These are phyloP conservation scores for Toxonevra muliebris DNA, from an alignment of 2,888 invertebrate species.

Conservation along the genomic window DNA sequence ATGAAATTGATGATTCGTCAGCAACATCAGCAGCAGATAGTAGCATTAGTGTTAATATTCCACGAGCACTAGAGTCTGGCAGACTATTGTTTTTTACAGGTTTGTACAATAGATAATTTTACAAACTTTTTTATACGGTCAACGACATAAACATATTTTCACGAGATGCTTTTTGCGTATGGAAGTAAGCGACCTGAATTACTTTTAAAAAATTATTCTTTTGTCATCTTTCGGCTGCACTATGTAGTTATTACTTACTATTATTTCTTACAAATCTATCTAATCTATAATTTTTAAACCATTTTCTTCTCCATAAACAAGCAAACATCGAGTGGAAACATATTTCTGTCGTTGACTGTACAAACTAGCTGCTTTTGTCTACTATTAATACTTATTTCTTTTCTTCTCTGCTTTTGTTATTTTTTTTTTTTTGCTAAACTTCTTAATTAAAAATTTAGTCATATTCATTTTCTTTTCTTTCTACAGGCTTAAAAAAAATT, in stretches of 20 bases:
- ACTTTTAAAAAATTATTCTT: too few relatives aligned
- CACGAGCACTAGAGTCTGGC: slow-evolving; percentile 69
- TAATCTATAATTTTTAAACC: too few relatives aligned
- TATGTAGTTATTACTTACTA: too few relatives aligned
- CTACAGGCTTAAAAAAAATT: slow-evolving; percentile 83
- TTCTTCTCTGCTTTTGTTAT: background rate
- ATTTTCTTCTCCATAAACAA: too few relatives aligned
- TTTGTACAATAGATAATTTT: slow-evolving; percentile 46
- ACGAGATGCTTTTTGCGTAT: background rate
- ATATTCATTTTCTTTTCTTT: slow-evolving; percentile 58
- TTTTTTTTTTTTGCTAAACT: slow-evolving; percentile 5
- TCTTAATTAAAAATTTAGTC: background rate
- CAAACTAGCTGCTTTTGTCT: too few relatives aligned
- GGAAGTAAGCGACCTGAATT: too few relatives aligned
- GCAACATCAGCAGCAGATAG: slow-evolving; percentile 56
- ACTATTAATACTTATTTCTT: background rate
- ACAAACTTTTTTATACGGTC: background rate
- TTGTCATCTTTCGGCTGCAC: too few relatives aligned
- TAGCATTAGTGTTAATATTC: slow-evolving; percentile 71
- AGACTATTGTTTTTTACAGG: slow-evolving; percentile 72
- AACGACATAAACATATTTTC: background rate
- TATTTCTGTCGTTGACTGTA: too few relatives aligned
- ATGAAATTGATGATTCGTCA: slow-evolving; percentile 55
- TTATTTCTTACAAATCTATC: too few relatives aligned
- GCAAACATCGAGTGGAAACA: too few relatives aligned